Evolutionary conservation across 2,113 vertebrate species (phyloP), one percentile per base, ranked within the genome.

Genomic region (Ophthalmolycus amberensis): DNA sequence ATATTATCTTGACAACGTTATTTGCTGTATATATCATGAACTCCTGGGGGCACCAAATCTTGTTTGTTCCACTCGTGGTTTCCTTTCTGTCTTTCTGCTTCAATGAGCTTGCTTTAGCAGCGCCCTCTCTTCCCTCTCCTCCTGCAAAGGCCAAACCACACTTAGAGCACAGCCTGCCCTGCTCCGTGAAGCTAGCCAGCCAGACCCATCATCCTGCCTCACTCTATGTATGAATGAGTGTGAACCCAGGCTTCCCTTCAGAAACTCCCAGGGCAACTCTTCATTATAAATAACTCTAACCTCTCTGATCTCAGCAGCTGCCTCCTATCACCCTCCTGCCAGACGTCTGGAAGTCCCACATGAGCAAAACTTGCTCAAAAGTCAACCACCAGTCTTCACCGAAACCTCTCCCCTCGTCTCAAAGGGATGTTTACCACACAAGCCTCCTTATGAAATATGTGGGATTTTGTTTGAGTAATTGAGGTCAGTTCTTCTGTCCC

Each of bases 51-150:
- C 84, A 78, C 8, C 16, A 29, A 83, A 84, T 75, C 76, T 71
- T 85, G 80, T 91, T 90, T 89, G 71, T 80, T 90, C 69, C 74
- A 87, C 85, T 90, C 85, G 58, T 82, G 77, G 63, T 83, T 83
- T 80, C 5, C 32, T 77, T 46, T 29, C 62, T 60, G 27, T 88
- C 58, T 83, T 86, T 83, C 75, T 85, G 68, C 87, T 92, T 64
- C 69, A 46, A 1, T 73, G 80, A 85, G 32, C 37, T 84, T 77
- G 38, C 32, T 48, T 83, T 46, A 44, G 75, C 37, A 27, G n/a
- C 15, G 44, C 70, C 29, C 60, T 40, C 80, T 77, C 59, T 65
- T 65, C 54, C 1, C 25, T 79, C 68, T 3, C 59, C n/a, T 56
- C 34, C 60, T 75, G 54, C 54, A 87, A 88, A 89, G 87, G 64